phyloP scores from a whole-genome alignment of 2,797 vertebrate genomes.

The Notamacropus eugenii region DNA sequence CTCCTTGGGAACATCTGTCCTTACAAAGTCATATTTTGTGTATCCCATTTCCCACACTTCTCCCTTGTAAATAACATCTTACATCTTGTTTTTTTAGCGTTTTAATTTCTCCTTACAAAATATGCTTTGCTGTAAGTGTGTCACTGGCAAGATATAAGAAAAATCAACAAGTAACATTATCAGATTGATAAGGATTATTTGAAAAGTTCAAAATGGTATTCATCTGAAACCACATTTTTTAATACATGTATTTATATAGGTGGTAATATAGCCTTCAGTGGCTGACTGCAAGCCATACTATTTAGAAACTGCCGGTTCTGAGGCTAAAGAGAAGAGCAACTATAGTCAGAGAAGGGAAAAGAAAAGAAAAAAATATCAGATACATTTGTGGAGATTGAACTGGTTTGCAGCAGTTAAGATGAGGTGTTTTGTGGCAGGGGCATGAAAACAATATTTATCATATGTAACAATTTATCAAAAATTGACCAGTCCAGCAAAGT shows the following conservation, averaged over 20 bases:
- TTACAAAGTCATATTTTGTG: constrained; percentile 19
- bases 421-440: background rate
- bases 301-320: background rate
- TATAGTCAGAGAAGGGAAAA: background rate
- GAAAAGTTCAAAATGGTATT: background rate
- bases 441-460: background rate
- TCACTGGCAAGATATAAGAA: constrained; percentile 1
- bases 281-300: background rate
- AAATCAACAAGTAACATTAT: background rate
- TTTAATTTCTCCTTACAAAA: constrained; percentile 28
- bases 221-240: background rate
- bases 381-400: background rate
- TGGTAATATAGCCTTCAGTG: background rate
- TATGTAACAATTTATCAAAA: background rate
- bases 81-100: background rate
- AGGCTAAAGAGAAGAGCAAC: background rate
- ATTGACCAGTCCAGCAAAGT: background rate
- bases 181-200: background rate
- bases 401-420: background rate
- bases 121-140: background rate
- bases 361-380: background rate
- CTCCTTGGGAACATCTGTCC: background rate
- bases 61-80: constrained; percentile 7
- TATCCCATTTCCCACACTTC: background rate
- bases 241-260: background rate